Evolutionary conservation across 2,113 vertebrate genomes (phyloP).

Genomic region (Corydoras maculifer): DNA sequence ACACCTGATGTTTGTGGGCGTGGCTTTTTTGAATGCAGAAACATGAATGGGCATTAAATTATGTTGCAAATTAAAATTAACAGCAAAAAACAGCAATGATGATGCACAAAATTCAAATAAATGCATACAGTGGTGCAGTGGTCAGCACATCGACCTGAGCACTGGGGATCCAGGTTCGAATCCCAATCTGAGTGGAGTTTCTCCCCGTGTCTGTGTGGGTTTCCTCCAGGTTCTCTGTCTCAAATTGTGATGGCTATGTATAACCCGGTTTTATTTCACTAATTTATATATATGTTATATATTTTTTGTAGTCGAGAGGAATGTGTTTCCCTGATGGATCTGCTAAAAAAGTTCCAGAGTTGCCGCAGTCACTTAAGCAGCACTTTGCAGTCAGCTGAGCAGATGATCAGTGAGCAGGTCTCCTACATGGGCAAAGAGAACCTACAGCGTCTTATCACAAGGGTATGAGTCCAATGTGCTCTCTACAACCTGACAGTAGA

Average conservation of each 20-base stretch:
- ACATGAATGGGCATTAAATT: too few species aligned
- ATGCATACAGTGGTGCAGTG: too few species aligned
- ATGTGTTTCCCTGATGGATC: slow-evolving; percentile 68
- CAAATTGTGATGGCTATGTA: neutral
- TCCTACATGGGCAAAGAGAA: slow-evolving; percentile 88
- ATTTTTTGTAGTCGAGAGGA: slow-evolving; percentile 67
- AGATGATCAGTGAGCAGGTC: slow-evolving; percentile 66
- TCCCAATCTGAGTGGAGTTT: too few species aligned
- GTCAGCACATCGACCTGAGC: too few species aligned
- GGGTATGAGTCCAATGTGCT: slow-evolving; percentile 56
- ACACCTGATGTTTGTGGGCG: too few species aligned
- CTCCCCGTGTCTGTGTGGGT: too few species aligned
- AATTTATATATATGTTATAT: neutral
- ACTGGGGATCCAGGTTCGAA: too few species aligned
- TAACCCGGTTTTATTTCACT: neutral
- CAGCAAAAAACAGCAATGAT: too few species aligned
- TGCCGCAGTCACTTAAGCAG: slow-evolving; percentile 63
- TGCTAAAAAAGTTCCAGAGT: slow-evolving; percentile 81
- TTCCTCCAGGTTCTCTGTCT: too few species aligned
- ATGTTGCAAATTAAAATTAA: too few species aligned
- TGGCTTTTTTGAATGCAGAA: too few species aligned
- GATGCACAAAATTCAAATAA: too few species aligned
- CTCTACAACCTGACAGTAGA: slow-evolving; percentile 15
- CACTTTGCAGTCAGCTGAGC: slow-evolving; percentile 78
- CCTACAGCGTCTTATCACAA: slow-evolving; percentile 72